Evolutionary conservation across 2,113 vertebrate genomes (phyloP).

Genomic region (Rhinoderma darwinii): DNA sequence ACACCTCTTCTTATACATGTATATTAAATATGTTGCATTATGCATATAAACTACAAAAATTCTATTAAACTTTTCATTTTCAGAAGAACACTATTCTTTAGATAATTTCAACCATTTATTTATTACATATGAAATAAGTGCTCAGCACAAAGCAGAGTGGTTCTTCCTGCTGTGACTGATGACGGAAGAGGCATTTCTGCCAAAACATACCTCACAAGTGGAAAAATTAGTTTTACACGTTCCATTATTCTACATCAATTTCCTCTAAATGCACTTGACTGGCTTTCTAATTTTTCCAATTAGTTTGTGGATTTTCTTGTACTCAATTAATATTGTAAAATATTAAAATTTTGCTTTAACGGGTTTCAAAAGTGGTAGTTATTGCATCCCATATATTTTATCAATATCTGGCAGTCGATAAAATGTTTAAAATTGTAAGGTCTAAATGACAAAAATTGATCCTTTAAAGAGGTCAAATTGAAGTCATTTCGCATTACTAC

Average conservation of each 20-base stretch:
- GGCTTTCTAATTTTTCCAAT: slow-evolving; percentile 27
- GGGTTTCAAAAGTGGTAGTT: slow-evolving; percentile 42
- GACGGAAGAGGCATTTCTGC: not conserved
- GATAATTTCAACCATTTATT: not conserved
- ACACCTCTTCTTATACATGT: too few relatives aligned
- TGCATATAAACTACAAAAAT: not conserved
- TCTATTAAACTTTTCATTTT: not conserved
- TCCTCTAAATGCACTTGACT: slow-evolving; percentile 23
- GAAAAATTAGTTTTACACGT: slow-evolving; percentile 29
- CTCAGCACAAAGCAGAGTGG: slow-evolving; percentile 16
- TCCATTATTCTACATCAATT: slow-evolving; percentile 52
- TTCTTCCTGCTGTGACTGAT: slow-evolving; percentile 13
- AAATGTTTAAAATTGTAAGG: slow-evolving; percentile 23
- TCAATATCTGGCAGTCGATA: slow-evolving; percentile 54
- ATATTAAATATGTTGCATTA: not conserved
- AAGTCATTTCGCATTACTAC: slow-evolving; percentile 53
- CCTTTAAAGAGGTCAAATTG: slow-evolving; percentile 47
- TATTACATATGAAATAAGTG: not conserved
- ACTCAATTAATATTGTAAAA: slow-evolving; percentile 49
- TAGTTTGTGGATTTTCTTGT: slow-evolving; percentile 29
- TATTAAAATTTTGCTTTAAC: slow-evolving; percentile 42
- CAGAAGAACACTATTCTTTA: not conserved
- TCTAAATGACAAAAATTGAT: slow-evolving; percentile 56
- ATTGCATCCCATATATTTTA: slow-evolving; percentile 53
- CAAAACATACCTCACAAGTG: slow-evolving; percentile 28